Base-by-base conservation (phyloP, 2,113 vertebrate species). In the cat (Felis catus) region DNA sequence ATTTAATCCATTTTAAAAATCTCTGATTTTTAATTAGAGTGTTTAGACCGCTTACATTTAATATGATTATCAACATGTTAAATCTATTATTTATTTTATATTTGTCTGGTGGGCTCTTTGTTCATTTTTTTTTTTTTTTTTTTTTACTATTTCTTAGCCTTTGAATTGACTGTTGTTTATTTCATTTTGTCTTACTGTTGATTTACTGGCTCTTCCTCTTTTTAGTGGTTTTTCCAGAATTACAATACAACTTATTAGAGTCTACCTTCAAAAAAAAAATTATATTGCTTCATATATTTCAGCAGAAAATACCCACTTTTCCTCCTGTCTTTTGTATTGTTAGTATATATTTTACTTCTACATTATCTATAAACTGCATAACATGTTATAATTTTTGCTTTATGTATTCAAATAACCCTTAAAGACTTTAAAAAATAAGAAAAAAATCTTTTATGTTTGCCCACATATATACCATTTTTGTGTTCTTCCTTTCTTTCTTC, bases 21-120 rank as follows among this genome's bases (percentile, higher is more conserved):
- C 12, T 92, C 55, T 91, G 53, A 73, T 70, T 86, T 98, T 96
- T 94, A 94, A 92, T 92, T 68, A 48, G 70, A 74, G 31, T 94
- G 5, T 76, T 96, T 95, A 95, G 76, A 66, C 0, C 23, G 93
- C 65, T 92, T 94, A 76, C 19, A 76, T 65, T 86, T 83, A 97
- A 94, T 88, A 70, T 53, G 5, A 70, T 92, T 83, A 87, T 84
- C 2, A 45, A 36, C 33, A 55, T 25, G 10, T 55, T 71, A 85
- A 85, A 65, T 87, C 39, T 12, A 71, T 18, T 76, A 19, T 70
- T 90, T 68, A n/a, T 94, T 86, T 91, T 82, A 36, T 92, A n/a
- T 71, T 63, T 71, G 4, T 58, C 19, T 81, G 18, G 48, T 48
- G 13, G 63, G 5, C 63, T 84, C 33, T 84, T 68, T 70, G 15